Conservation (phyloP, 1,140 invertebrate species). For the Caenorhabditis latens region DNA sequence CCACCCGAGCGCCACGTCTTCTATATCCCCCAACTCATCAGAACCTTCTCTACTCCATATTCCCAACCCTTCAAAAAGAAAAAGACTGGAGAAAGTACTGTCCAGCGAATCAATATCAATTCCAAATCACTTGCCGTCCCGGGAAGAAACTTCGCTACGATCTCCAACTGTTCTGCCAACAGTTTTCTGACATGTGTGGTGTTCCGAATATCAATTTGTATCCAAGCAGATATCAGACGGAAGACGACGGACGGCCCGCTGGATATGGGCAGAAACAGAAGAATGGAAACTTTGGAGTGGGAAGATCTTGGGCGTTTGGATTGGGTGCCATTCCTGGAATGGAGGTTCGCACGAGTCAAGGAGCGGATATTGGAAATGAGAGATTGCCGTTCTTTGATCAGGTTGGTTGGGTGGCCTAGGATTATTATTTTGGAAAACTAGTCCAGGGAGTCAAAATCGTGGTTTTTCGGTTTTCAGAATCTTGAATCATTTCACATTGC, state of each 20-base stretch:
- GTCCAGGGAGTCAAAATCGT: no score
- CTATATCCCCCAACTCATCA: slow-evolving; percentile 65
- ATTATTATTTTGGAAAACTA: no score
- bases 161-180: slow-evolving; percentile 71
- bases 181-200: slow-evolving; percentile 69
- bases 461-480: no score
- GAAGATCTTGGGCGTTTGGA: slow-evolving; percentile 67
- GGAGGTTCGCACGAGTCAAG: slow-evolving; percentile 61
- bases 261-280: slow-evolving; percentile 72
- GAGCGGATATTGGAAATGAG: slow-evolving; percentile 68
- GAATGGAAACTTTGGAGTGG: slow-evolving; percentile 70
- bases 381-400: slow-evolving; percentile 67
- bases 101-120: slow-evolving; percentile 71
- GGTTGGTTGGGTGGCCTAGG: background rate
- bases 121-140: slow-evolving; percentile 68
- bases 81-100: slow-evolving; percentile 69
- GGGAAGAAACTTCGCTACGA: slow-evolving; percentile 71
- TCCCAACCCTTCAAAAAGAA: slow-evolving; percentile 70
- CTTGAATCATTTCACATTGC: no score
- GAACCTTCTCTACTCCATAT: slow-evolving; percentile 69
- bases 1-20: slow-evolving; percentile 51
- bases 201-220: slow-evolving; percentile 70
- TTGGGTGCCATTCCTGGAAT: slow-evolving; percentile 69
- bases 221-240: slow-evolving; percentile 54
- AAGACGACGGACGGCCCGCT: slow-evolving; percentile 61